A percentile compares a stretch with the other conserved stretches of the same genome.
Conservation (phyloP, 2,888 invertebrate genomes). For the Lasioglossum pauxillum region DNA sequence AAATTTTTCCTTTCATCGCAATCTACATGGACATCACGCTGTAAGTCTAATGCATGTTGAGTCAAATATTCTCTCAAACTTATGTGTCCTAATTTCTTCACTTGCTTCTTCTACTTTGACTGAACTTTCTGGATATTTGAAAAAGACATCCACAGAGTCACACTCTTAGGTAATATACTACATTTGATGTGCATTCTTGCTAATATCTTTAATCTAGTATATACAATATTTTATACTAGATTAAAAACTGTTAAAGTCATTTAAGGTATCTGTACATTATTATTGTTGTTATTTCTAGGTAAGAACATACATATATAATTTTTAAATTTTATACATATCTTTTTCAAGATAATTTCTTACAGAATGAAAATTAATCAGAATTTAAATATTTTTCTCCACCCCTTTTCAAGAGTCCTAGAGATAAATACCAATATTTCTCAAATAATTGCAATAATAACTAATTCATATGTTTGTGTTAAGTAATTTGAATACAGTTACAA, state of each 20-base stretch:
- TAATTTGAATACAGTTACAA: constrained; percentile 21
- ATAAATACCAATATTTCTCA: constrained; percentile 4
- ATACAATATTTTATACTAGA: constrained; percentile 6
- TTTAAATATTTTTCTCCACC: not conserved
- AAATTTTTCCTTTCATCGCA: constrained; percentile 64
- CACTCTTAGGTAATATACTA: constrained; percentile 63
- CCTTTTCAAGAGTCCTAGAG: not conserved
- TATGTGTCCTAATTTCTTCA: constrained; percentile 60
- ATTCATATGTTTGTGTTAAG: constrained; percentile 21
- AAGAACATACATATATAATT: constrained; percentile 28
- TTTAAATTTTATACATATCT: constrained; percentile 14
- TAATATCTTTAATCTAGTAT: constrained; percentile 27
- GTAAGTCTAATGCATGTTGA: constrained; percentile 61
- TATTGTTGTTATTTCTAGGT: constrained; percentile 15
- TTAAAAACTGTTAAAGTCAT: constrained; percentile 8
- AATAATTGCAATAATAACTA: constrained; percentile 1
- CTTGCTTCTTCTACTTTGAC: constrained; percentile 62
- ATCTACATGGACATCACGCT: constrained; percentile 62
- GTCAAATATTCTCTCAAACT: constrained; percentile 27
- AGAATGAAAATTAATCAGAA: not conserved
- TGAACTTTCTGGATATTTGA: constrained; percentile 66
- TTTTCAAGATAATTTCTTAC: not conserved
- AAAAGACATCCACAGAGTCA: constrained; percentile 62
- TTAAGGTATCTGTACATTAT: constrained; percentile 1
- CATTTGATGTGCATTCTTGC: constrained; percentile 41